Evolutionary conservation across 1,140 invertebrate genomes (phyloP).

Genomic region (Rhynchophorus ferrugineus): DNA sequence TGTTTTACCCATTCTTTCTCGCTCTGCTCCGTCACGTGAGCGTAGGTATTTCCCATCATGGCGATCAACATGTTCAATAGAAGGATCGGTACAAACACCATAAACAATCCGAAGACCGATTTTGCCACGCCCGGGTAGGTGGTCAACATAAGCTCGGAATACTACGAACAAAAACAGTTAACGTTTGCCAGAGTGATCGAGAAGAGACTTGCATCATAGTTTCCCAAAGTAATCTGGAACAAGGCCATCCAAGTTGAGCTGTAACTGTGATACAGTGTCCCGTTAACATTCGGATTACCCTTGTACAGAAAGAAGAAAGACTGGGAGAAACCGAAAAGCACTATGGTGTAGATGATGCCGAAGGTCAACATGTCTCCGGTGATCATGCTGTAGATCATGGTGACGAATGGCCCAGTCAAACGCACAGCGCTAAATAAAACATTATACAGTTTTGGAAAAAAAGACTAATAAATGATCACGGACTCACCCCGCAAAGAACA

Average conservation of each 20-base stretch:
- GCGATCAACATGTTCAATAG: constrained; percentile 97
- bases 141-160: constrained; percentile 79
- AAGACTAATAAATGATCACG: background rate
- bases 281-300: constrained; percentile 74
- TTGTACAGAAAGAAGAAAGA: constrained; percentile 96
- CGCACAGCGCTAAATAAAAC: constrained; percentile 67
- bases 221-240: constrained; percentile 95
- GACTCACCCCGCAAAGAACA: constrained; percentile 95
- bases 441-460: constrained; percentile 7
- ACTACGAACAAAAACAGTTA: constrained; percentile 53
- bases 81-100: constrained; percentile 94
- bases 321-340: constrained; percentile 91
- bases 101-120: constrained; percentile 92
- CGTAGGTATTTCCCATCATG: constrained; percentile 99
- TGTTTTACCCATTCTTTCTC: constrained; percentile 99
- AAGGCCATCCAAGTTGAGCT: constrained; percentile 93
- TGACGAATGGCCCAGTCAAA: constrained; percentile 93
- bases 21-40: constrained; percentile 94
- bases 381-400: constrained; percentile 98
- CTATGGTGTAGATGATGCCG: constrained; percentile 90
- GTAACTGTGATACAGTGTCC: constrained; percentile 75
- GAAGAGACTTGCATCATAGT: constrained; percentile 84
- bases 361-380: constrained; percentile 96
- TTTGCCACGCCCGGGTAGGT: constrained; percentile 88
- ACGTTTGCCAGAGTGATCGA: no score